Conservation (phyloP, 2,797 vertebrate genomes). For the Manis javanica region DNA sequence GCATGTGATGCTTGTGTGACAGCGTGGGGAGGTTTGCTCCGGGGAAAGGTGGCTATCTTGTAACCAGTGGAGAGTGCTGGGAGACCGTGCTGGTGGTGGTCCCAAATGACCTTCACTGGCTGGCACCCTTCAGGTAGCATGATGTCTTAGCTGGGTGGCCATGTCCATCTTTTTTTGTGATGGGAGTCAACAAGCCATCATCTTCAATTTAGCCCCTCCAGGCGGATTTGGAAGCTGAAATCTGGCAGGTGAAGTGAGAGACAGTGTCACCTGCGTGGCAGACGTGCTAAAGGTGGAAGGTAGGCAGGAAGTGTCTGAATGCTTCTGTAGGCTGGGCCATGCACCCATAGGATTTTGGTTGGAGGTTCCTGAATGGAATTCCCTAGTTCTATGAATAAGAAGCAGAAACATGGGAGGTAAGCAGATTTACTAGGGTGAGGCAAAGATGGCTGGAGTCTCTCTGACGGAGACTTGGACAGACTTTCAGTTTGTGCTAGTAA, state of each 20-base stretch:
- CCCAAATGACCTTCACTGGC: background rate
- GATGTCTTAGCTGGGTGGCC: too few relatives aligned
- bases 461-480: fast-evolving
- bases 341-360: fast-evolving
- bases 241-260: background rate
- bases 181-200: too few relatives aligned
- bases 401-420: background rate
- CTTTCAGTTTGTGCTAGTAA: background rate
- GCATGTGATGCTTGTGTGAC: fast-evolving
- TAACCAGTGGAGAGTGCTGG: fast-evolving
- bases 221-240: background rate
- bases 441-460: background rate
- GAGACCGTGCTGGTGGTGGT: fast-evolving
- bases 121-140: background rate
- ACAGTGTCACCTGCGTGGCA: fast-evolving
- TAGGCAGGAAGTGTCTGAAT: background rate
- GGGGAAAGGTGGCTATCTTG: background rate
- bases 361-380: background rate
- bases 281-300: background rate
- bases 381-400: background rate
- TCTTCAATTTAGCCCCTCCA: background rate
- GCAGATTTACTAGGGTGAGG: background rate
- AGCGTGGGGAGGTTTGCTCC: background rate
- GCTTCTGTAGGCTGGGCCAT: background rate
- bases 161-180: background rate